These are phyloP conservation scores for Trididemnum nubilum DNA, from an alignment of 23 tunicate genomes.

Conservation along the genomic window DNA sequence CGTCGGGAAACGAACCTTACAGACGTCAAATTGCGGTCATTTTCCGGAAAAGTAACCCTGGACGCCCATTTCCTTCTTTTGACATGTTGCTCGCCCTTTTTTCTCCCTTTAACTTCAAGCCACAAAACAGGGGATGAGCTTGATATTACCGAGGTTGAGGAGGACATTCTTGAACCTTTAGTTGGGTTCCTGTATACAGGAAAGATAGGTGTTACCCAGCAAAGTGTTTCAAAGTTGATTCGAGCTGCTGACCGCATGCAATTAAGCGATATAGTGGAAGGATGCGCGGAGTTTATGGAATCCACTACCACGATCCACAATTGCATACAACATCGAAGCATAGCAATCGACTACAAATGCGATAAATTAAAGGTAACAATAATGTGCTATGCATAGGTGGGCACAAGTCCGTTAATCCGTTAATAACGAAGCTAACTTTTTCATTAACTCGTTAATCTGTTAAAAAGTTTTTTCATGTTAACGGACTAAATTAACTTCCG, in stretches of 20 bases:
- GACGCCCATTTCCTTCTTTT: conserved; percentile 53
- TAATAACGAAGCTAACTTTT: too few relatives aligned
- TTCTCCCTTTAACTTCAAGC: conserved; percentile 27
- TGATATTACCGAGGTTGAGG: conserved; percentile 42
- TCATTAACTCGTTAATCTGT: too few relatives aligned
- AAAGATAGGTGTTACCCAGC: conserved; percentile 37
- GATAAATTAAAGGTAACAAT: conserved; percentile 65
- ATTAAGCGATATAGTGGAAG: conserved; percentile 56
- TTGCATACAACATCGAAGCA: conserved; percentile 45
- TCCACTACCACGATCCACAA: conserved; percentile 42
- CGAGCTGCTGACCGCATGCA: conserved; percentile 34
- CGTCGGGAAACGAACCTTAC: conserved; percentile 34
- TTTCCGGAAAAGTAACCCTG: conserved; percentile 9
- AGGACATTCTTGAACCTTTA: conserved; percentile 38
- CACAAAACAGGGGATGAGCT: conserved; percentile 5
- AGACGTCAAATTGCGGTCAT: conserved; percentile 51
- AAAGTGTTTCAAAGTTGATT: conserved; percentile 51
- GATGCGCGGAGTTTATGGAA: conserved; percentile 80
- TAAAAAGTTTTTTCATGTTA: too few relatives aligned
- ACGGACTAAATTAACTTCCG: too few relatives aligned
- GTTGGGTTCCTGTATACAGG: conserved; percentile 69
- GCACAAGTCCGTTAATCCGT: too few relatives aligned
- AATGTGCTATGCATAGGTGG: too few relatives aligned
- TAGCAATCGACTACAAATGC: conserved; percentile 65
- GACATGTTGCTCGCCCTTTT: conserved; percentile 42